These are phyloP conservation scores for Caretta caretta DNA, from an alignment of 2,113 vertebrate genomes.

Conservation along the genomic window DNA sequence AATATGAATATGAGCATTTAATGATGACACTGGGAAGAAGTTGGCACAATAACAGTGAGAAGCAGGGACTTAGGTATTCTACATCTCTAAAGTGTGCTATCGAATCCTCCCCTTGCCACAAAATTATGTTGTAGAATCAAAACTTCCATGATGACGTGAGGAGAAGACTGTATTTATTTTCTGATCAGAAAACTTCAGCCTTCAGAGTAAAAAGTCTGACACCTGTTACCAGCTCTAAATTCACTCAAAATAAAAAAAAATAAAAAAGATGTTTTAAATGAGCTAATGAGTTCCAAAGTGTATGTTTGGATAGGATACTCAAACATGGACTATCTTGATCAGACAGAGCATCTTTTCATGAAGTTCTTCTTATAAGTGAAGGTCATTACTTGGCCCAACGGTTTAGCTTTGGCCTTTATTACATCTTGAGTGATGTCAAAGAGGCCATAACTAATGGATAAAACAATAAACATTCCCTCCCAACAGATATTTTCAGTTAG, in stretches of 20 bases:
- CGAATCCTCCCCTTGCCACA: no score
- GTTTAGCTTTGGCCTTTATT: constrained; percentile 20
- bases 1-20: no score
- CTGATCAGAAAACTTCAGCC: neutral
- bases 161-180: no score
- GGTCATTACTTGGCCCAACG: neutral
- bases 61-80: no score
- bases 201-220: neutral
- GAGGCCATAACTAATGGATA: neutral
- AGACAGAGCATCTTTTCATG: neutral
- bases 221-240: neutral
- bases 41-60: no score
- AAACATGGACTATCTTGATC: neutral
- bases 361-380: neutral
- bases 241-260: neutral
- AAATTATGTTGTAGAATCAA: no score
- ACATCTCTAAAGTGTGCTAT: no score
- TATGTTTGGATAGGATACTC: neutral
- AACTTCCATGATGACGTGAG: no score
- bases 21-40: no score
- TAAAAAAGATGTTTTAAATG: neutral
- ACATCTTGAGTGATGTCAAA: neutral
- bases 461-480: neutral
- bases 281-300: neutral
- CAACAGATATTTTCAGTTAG: neutral